Evolutionary conservation across 2,797 vertebrate genomes (phyloP).

Genomic region (Chelmon rostratus): DNA sequence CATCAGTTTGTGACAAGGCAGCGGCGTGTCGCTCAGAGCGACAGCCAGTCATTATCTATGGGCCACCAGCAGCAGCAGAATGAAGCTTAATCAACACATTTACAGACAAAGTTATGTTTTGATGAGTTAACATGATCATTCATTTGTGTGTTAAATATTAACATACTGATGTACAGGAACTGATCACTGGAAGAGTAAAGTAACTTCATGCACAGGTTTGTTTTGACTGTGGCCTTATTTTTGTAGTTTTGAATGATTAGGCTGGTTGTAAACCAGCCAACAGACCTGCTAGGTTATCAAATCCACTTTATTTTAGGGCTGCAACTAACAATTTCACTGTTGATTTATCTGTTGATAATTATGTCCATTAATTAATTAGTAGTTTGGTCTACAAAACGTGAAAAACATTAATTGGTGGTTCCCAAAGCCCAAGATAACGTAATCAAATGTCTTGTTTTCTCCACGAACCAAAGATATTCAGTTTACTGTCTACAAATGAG

Average conservation of each 20-base stretch:
- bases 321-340: no score
- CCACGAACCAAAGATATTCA: no score
- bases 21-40: slow-evolving; percentile 4
- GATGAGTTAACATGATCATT: background rate
- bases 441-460: no score
- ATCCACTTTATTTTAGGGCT: no score
- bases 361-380: no score
- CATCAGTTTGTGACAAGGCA: slow-evolving; percentile 52
- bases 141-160: background rate
- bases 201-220: background rate
- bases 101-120: background rate
- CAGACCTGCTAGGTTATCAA: background rate
- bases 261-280: background rate
- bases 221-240: background rate
- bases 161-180: background rate
- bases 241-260: background rate
- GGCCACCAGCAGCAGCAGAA: background rate
- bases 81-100: background rate
- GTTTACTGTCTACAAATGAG: no score
- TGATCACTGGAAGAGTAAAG: background rate
- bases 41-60: slow-evolving; percentile 19
- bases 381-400: no score
- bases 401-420: no score
- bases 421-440: no score
- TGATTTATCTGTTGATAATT: no score